Base-by-base conservation (phyloP, 2,113 vertebrate genomes). In the Odocoileus virginianus region DNA sequence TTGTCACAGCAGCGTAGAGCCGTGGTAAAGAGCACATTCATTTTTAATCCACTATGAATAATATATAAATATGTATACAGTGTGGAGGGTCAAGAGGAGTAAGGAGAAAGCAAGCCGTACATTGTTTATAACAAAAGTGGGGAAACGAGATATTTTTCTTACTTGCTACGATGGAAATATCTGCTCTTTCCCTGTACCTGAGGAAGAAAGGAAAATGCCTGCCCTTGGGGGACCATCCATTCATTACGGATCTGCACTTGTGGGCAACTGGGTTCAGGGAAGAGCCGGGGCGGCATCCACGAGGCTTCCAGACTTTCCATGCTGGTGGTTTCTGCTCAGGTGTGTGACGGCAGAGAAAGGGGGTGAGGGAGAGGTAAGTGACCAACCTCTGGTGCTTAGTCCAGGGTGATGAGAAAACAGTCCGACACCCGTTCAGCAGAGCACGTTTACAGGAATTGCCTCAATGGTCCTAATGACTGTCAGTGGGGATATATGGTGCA, bases 1-100 rank as follows among this genome's bases (percentile, higher is more conserved):
- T 99, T 99, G 99, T 99, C 99, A 99, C 98, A 97, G 97, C 87
- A 89, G 98, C 91, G 98, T 99, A 98, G 98, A 98, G 99, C 98
- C 91, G 97, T 99, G 98, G 99, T 99, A 99, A 99, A 99, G 99
- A 99, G 99, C 98, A 98, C 99, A 99, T 99, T 98, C 99, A 99
- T 99, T 99, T 99, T 99, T 99, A 99, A 99, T 99, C 99, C 61
- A 6, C 97, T 98, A 99, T 99, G 99, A 99, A 99, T 99, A 99
- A 99, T 99, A 99, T 99, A 99, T 99, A 99, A 99, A 99, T 99
- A 99, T 99, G 99, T 99, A 99, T 99, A 99, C 99, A 97, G 98
- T 98, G 98, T 89, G 57, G 98, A 98, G 99, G 99, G 98, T 99
- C 98, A 99, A 98, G 87, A 95, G 85, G 94, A 96, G 95, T 95